Percentiles rank a stretch among this genome's conserved stretches.
phyloP scores from a whole-genome alignment of 2,888 invertebrate genomes.

The Ommatoiulus sabulosus region DNA sequence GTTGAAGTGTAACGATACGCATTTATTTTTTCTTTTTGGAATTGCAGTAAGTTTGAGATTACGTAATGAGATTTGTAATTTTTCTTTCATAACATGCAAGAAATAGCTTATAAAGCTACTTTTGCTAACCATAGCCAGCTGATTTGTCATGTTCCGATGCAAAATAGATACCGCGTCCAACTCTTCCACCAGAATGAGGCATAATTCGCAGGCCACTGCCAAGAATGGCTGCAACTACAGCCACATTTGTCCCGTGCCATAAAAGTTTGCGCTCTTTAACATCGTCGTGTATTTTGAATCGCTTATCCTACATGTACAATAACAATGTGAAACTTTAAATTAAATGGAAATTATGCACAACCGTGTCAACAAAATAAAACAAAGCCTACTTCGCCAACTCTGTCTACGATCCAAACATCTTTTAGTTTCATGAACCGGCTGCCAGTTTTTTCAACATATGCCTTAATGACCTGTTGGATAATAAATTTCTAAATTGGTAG shows the following conservation, averaged over 20 bases:
- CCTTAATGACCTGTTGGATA: slow-evolving; percentile 49
- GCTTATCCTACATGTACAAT: slow-evolving; percentile 63
- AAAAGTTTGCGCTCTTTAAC: slow-evolving; percentile 67
- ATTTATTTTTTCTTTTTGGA: slow-evolving; percentile 30
- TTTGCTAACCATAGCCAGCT: slow-evolving; percentile 67
- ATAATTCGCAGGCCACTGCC: slow-evolving; percentile 69
- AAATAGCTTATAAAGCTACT: background rate
- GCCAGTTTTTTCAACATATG: slow-evolving; percentile 53
- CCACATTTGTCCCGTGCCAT: slow-evolving; percentile 70
- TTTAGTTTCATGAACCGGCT: slow-evolving; percentile 61
- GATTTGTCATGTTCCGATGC: slow-evolving; percentile 69
- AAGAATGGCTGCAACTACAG: slow-evolving; percentile 70
- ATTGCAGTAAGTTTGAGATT: background rate
- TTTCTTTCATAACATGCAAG: slow-evolving; percentile 1
- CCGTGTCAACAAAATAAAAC: background rate
- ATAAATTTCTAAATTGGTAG: background rate
- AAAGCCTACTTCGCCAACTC: slow-evolving; percentile 59
- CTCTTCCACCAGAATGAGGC: slow-evolving; percentile 70
- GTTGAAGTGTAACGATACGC: no score
- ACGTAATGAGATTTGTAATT: background rate
- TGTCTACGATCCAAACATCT: slow-evolving; percentile 66
- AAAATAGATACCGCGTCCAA: slow-evolving; percentile 69
- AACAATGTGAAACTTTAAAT: no score
- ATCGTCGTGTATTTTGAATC: slow-evolving; percentile 65
- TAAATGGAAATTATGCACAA: background rate